phyloP scores from a whole-genome alignment of 2,113 vertebrate genomes.

The Alouatta palliata region DNA sequence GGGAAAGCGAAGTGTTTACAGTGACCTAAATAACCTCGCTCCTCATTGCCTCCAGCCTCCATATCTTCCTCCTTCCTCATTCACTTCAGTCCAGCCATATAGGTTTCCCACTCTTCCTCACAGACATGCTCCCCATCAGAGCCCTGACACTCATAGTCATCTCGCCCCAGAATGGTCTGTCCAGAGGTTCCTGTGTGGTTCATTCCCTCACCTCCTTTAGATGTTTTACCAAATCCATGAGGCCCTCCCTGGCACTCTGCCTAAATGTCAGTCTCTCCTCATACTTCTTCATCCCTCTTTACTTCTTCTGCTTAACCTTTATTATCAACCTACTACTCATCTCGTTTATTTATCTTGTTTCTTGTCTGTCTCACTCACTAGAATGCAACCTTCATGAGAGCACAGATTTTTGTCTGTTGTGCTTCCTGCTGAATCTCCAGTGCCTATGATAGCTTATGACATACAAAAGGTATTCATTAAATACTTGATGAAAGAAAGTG shows the following conservation, averaged over 20 bases:
- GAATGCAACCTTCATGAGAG: background rate
- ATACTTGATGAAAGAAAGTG: background rate
- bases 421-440: background rate
- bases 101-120: background rate
- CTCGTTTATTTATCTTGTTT: background rate
- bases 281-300: background rate
- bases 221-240: background rate
- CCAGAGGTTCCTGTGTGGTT: background rate
- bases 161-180: background rate
- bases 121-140: fast-evolving
- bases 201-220: background rate
- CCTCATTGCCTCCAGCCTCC: background rate
- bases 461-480: background rate
- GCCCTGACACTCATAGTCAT: background rate
- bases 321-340: background rate
- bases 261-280: background rate
- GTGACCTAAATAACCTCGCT: background rate
- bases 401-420: background rate
- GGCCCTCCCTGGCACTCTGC: background rate
- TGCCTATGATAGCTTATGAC: background rate
- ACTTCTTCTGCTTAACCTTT: background rate
- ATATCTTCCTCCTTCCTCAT: background rate
- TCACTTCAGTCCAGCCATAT: background rate
- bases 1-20: background rate
- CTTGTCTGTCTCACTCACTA: background rate